Base-by-base conservation (phyloP, 2,888 invertebrate genomes). In the Athalia circularis region DNA sequence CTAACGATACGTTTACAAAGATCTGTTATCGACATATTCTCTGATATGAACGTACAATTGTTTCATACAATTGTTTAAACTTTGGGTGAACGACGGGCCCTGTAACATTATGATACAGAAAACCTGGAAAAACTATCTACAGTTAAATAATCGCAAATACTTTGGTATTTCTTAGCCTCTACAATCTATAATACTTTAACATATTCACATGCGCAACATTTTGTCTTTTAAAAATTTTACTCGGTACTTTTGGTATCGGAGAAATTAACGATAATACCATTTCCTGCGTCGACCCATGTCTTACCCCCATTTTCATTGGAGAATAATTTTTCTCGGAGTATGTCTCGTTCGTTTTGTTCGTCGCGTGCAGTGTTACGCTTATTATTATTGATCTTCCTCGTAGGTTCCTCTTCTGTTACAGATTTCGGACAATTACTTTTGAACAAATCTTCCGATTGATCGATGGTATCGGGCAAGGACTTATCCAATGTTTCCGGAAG, bases 211-310 rank as follows among this genome's bases (percentile, higher is more conserved):
- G 45, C 13, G 50, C 76, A 76, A 52, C 5, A 15, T 65, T 3
- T n/a, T 54, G 5, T 48, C 47, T 15, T 9, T 57, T 43, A 8
- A 54, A 50, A 15, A 50, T 45, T 61, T 52, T 52, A 77, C 47
- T 77, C 65, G 4, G 83, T 79, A 79, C 79, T 86, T 72, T 87
- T 87, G 64, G 81, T 86, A 7, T 87, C 87, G 4, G 84, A 80
- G 70, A 89, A 89, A 83, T 88, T 87, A 4, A 88, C 88, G 70
- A 89, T 83, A 78, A 89, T 88, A 50, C 88, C 88, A 79, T 89
- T 88, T 29, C 89, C 88, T 61, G 87, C 88, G 48, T 89, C 88
- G 4, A 88, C 88, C 88, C 88, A 89, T 52, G 75, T 64, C n/a
- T 75, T 64, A 7, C 75, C 75, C 13, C 50, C 75, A 9, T 75